Evolutionary conservation across 2,888 invertebrate genomes (phyloP), one percentile per base, ranked within the genome.

Genomic region (Sphaerophoria taeniata): DNA sequence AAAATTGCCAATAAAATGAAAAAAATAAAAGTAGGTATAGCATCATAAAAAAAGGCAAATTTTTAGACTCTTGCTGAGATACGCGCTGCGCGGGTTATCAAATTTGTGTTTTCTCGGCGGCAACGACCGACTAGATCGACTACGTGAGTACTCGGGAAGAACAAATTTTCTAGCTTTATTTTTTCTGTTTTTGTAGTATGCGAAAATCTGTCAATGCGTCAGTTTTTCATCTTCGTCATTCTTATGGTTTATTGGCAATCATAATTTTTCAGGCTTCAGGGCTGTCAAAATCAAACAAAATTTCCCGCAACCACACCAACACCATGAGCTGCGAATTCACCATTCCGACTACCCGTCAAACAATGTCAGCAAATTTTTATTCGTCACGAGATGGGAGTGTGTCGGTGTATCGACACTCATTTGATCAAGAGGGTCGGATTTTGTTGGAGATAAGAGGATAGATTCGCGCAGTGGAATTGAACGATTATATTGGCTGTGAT

Each of bases 181-280:
- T 45, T 6, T n/a, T n/a, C n/a, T n/a, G n/a, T 3, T 14, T 16
- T 39, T 60, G 24, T 43, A 0, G 2, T 43, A 51, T 49, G 39
- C 31, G 74, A 45, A 74, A 79, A 75, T 84, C 83, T 79, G 71
- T 79, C 83, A 79, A 83, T 70, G 56, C 63, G 74, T 67, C 67
- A 71, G 75, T 79, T 74, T 71, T 65, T 75, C 74, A 70, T 76
- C 72, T 45, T 65, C 65, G 65, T 31, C 47, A 60, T 36, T 36
- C 69, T 65, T 31, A 56, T 63, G 61, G 55, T 82, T 82, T 67
- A 76, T 81, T 77, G 82, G 72, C 67, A 77, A 77, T 82, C 72
- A 80, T 80, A 80, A 63, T 75, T 70, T 58, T n/a, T n/a, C n/a
- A n/a, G n/a, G n/a, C n/a, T 58, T 43, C 56, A n/a, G n/a, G 3